phyloP scores from a whole-genome alignment of 2,113 vertebrate genomes.

The Okapia johnstoni region DNA sequence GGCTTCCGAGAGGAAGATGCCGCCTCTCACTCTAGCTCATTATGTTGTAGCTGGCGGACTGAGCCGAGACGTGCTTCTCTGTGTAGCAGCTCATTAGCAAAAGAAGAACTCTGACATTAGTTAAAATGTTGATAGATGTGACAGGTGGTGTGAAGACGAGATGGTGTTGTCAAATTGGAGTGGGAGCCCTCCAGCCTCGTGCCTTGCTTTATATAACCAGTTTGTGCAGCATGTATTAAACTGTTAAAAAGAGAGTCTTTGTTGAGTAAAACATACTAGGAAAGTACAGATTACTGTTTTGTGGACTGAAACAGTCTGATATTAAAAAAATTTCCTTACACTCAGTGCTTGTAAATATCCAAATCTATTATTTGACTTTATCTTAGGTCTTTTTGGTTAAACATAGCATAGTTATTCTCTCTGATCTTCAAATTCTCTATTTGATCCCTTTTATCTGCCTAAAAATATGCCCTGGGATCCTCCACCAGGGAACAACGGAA shows the following conservation, averaged over 20 bases:
- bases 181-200: slow-evolving; percentile 70
- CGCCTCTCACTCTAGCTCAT: slow-evolving; percentile 74
- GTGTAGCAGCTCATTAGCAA: slow-evolving; percentile 80
- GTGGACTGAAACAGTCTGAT: background rate
- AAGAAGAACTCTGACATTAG: slow-evolving; percentile 81
- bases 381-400: background rate
- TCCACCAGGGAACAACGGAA: background rate
- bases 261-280: slow-evolving; percentile 10
- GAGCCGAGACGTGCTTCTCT: slow-evolving; percentile 70
- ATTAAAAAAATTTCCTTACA: background rate
- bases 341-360: slow-evolving; percentile 35
- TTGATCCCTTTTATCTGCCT: background rate
- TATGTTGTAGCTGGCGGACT: slow-evolving; percentile 66
- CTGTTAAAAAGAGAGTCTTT: slow-evolving; percentile 52
- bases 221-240: slow-evolving; percentile 62
- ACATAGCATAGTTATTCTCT: background rate
- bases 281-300: slow-evolving; percentile 12
- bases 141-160: slow-evolving; percentile 76
- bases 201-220: slow-evolving; percentile 45
- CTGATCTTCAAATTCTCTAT: background rate
- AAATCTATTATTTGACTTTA: slow-evolving; percentile 28
- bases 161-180: slow-evolving; percentile 66
- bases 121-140: slow-evolving; percentile 80
- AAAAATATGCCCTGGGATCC: background rate
- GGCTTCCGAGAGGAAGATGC: slow-evolving; percentile 63